A percentile compares a stretch with the other conserved stretches of the same genome.
phyloP scores from a whole-genome alignment of 2,888 invertebrate species.

The Leptopilina syphax region DNA sequence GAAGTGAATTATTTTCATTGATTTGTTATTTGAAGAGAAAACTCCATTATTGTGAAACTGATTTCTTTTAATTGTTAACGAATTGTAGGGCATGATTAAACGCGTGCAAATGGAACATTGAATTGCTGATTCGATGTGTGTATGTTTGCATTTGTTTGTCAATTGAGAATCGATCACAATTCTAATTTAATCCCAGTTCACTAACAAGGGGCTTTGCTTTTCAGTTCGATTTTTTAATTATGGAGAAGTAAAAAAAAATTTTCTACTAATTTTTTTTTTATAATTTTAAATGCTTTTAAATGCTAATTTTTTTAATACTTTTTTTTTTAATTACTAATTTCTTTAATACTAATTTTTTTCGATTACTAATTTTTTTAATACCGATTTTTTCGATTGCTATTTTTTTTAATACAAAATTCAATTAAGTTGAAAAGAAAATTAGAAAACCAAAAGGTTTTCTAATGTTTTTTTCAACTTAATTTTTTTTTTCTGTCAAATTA shows the following conservation, averaged over 20 bases:
- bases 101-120: constrained; percentile 11
- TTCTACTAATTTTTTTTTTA: too few relatives aligned
- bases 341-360: background rate
- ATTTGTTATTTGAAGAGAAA: background rate
- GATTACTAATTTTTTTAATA: background rate
- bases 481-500: too few relatives aligned
- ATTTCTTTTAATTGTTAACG: constrained; percentile 29
- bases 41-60: constrained; percentile 7
- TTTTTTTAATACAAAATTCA: too few relatives aligned
- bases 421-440: too few relatives aligned
- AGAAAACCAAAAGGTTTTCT: too few relatives aligned
- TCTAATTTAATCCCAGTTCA: constrained; percentile 8
- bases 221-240: background rate
- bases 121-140: constrained; percentile 24
- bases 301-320: background rate
- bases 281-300: too few relatives aligned
- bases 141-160: constrained; percentile 26
- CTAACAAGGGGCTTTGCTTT: constrained; percentile 3
- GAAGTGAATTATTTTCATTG: background rate
- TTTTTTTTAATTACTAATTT: background rate
- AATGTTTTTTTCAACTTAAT: too few relatives aligned
- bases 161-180: constrained; percentile 32
- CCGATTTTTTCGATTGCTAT: background rate
- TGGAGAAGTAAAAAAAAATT: background rate
- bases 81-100: constrained; percentile 16